Evolutionary conservation across 2,113 vertebrate species (phyloP).

Genomic region (Spheniscus mendiculus): DNA sequence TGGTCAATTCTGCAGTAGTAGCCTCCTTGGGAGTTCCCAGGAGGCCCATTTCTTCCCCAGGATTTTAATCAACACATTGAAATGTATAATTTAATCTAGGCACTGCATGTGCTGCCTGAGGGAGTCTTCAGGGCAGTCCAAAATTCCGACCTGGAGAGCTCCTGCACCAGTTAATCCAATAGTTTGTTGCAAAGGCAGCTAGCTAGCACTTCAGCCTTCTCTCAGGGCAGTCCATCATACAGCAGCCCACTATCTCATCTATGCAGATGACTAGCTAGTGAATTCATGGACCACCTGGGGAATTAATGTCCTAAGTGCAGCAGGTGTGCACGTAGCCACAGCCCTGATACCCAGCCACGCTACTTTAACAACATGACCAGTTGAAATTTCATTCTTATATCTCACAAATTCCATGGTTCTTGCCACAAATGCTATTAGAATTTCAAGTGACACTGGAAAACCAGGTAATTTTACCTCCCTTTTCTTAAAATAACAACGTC

Average conservation of each 20-base stretch:
- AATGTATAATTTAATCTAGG: background rate
- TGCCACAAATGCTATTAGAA: background rate
- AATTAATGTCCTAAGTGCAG: background rate
- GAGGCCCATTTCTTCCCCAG: background rate
- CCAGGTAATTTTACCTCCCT: background rate
- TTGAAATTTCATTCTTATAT: background rate
- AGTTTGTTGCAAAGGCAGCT: background rate
- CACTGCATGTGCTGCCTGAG: background rate
- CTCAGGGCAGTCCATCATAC: background rate
- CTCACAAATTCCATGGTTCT: background rate
- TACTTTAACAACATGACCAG: accelerated
- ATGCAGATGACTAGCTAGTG: background rate
- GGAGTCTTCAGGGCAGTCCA: background rate
- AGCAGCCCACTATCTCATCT: background rate
- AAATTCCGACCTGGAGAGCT: background rate
- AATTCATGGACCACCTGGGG: background rate
- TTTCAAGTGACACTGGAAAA: background rate
- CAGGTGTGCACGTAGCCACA: background rate
- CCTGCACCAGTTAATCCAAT: background rate
- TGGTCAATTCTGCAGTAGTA: background rate
- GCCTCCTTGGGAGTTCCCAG: background rate
- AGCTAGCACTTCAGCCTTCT: background rate
- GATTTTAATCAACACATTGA: background rate
- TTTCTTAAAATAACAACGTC: background rate
- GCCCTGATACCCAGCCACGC: background rate